Evolutionary conservation across 1,140 invertebrate species (phyloP), one percentile per base, ranked within the genome.

Genomic region (Zaprionus vittiger): DNA sequence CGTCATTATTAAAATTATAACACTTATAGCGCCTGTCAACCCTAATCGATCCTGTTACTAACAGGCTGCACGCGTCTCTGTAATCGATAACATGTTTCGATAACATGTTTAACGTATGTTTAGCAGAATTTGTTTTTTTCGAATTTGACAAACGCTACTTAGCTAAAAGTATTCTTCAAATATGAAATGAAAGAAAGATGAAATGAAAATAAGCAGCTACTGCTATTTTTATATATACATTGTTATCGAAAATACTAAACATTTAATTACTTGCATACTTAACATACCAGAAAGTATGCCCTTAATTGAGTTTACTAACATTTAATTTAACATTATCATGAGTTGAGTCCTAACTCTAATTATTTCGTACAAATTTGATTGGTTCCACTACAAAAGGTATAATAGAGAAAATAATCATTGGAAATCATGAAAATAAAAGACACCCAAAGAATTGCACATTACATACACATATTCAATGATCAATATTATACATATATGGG

Each of bases 311-410:
- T 49, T 74, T 59, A 57, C 73, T 72, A 76, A 76, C 73, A 76
- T 72, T 76, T 22, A 71, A 65, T 71, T 60, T 71, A 76, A 72
- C 61, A 60, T 65, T 75, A 31, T 38, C n/a, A 14, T 6, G 47
- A 14, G 47, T 52, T 47, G 14, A 41, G 14, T 34, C 31, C 31
- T 34, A 9, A 34, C 31, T 34, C 31, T 38, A 38, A 47, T n/a
- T n/a, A 47, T 47, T 38, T 1, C 41, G 4, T 47, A 47, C n/a
- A 52, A 52, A 52, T 24, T 52, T 52, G 47, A 47, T 47, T 52
- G 20, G 47, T 22, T 52, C n/a, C 47, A 24, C 47, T 52, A 52
- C 47, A 14, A 52, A 52, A 47, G 41, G 5, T 47, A 47, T 17
- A 47, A 47, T 17, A 7, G 20, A 52, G 4, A 24, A 52, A 20